Evolutionary conservation across 2,888 invertebrate genomes (phyloP), one percentile per base, ranked within the genome.

Genomic region (Cephus nigrinus): DNA sequence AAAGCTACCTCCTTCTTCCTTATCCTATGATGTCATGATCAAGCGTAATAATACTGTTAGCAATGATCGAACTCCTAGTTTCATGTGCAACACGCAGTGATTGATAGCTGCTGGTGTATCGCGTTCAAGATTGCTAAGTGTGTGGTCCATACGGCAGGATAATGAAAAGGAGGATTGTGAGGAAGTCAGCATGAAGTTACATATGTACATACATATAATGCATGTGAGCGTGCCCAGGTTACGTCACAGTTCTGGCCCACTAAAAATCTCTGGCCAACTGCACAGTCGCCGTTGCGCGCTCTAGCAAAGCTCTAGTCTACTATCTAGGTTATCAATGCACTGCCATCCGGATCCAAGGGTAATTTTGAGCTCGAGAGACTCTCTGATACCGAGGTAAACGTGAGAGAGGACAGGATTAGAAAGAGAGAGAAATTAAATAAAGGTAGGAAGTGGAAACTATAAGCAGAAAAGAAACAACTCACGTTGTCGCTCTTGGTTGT

Each of bases 1-100:
- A 90, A 95, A 94, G 89, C 94, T 94, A 85, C 95, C 94, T 81
- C 94, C 92, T 82, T 93, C 93, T 86, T 93, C 93, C 88, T 92
- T 92, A 83, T 92, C 93, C 90, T 92, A 87, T 55, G 55, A 55
- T 55, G 55, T 23, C 55, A 55, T 55, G 55, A 55, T 55, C 55
- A 55, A 55, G 55, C 55, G 55, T 55, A 55, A 55, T 55, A 55
- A 23, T 55, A 55, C 23, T 55, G 23, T 55, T 55, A 55, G 55
- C 55, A 55, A 55, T 23, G 55, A 23, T 9, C 55, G 23, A 55
- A 55, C 23, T 55, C 5, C 55, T 55, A 55, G 9, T 55, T 55
- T 55, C 55, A 55, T 55, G 9, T 55, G 55, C 55, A 55, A 55
- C 9, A 55, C 55, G 55, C 23, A 15, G 23, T 55, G 55, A 55